These are phyloP conservation scores for Rhopilema esculentum DNA, from an alignment of 30 jellyfish, hydroid and myxozoan genomes.

Conservation along the genomic window DNA sequence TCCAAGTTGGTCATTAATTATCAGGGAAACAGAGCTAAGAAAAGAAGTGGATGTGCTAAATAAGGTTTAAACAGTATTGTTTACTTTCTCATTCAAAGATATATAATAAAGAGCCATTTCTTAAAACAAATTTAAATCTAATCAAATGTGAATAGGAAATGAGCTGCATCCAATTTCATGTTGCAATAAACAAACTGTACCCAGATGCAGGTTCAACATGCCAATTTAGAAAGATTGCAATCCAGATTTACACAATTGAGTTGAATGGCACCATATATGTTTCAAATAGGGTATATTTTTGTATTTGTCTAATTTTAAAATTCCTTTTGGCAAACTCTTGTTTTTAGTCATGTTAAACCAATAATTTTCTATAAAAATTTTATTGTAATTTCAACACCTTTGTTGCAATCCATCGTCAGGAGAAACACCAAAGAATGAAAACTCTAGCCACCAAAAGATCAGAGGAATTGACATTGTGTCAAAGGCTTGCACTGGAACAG, in stretches of 20 bases:
- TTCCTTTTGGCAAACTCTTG: background rate
- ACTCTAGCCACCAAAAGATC: slow-evolving; percentile 67
- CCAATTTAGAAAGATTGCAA: too few species aligned
- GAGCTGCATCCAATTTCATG: too few species aligned
- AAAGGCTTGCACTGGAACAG: slow-evolving; percentile 90
- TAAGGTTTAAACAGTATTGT: slow-evolving; percentile 61
- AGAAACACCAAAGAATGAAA: slow-evolving; percentile 91
- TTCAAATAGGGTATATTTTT: background rate
- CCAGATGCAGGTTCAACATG: too few species aligned
- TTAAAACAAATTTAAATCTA: too few species aligned
- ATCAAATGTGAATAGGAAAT: too few species aligned
- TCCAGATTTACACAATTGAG: background rate
- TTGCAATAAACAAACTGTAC: too few species aligned
- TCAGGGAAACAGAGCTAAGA: slow-evolving; percentile 77
- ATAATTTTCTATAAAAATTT: too few species aligned
- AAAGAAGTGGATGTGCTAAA: slow-evolving; percentile 79
- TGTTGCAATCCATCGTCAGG: slow-evolving; percentile 64
- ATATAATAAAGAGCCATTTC: too few species aligned
- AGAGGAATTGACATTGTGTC: slow-evolving; percentile 87
- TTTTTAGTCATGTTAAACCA: too few species aligned
- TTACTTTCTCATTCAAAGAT: background rate
- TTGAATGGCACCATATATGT: background rate
- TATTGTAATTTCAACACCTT: too few species aligned
- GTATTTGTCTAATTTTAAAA: background rate
- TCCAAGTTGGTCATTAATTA: slow-evolving; percentile 71